Evolutionary conservation across 2,888 invertebrate genomes (phyloP), one percentile per base, ranked within the genome.

Genomic region (Leucania comma): DNA sequence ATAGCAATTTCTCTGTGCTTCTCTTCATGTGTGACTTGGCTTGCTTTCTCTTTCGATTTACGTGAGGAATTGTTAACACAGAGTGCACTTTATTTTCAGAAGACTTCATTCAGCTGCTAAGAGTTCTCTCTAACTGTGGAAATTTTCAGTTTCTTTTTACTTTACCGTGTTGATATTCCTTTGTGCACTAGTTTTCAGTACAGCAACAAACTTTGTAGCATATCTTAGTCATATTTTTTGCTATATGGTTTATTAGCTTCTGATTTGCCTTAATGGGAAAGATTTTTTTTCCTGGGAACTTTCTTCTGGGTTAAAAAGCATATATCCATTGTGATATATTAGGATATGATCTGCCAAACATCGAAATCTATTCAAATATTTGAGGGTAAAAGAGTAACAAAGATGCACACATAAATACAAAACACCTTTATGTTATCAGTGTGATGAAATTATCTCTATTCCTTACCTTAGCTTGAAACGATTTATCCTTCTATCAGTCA

Each of bases 1-100:
- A 81, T 68, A 54, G 48, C 54, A 62, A 72, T 77, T 61, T 58
- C 62, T 72, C 63, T 50, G 54, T 50, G 63, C 75, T 70, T 26
- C 68, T 42, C 46, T 46, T 57, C 56, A 66, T 80, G 53, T 51
- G 66, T 46, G 46, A 57, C 32, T 72, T 59, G 35, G 12, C 29
- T 64, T 59, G n/a, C n/a, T 32, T 72, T 67, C 53, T 68, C 48
- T 74, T 68, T 53, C 26, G 14, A 54, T 63, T 53, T 50, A 57
- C n/a, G 57, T 56, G 42, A 38, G 51, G 60, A 64, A 71, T 64
- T 42, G 63, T 75, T 64, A 58, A 68, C 67, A 53, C 32, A 0
- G 38, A 62, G 59, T 74, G 56, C 64, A 61, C 63, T 80, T 57
- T 51, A 60, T 57, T 57, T 53, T 63, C 14, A 38, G 50, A 51